These are phyloP conservation scores for Psix sp. DNA, from an alignment of 1,140 invertebrate species.

Conservation along the genomic window DNA sequence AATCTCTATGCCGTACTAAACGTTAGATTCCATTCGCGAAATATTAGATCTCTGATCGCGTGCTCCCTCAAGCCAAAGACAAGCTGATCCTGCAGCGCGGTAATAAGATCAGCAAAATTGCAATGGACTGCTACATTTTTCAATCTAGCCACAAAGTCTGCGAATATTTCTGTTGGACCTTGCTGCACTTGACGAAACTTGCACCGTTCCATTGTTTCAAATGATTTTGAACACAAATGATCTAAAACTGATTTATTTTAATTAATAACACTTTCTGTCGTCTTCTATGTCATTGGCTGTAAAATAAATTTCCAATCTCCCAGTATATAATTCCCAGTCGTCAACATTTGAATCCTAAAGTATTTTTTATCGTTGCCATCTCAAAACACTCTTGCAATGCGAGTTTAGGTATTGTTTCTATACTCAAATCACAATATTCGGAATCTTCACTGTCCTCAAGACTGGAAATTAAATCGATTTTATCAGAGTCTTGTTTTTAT, in stretches of 20 bases:
- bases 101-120: conserved; percentile 32
- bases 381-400: conserved; percentile 6
- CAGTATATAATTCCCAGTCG: conserved; percentile 37
- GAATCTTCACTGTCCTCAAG: too few species aligned
- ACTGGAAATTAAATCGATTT: not conserved
- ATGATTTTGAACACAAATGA: conserved; percentile 61
- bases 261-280: conserved; percentile 59
- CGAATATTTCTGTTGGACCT: conserved; percentile 44
- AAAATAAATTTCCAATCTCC: conserved; percentile 62
- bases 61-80: conserved; percentile 30
- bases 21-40: conserved; percentile 13
- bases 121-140: conserved; percentile 57
- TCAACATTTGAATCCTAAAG: conserved; percentile 17
- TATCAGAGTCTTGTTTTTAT: not conserved
- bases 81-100: conserved; percentile 19
- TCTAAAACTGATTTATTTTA: conserved; percentile 52
- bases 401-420: not conserved
- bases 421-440: too few species aligned
- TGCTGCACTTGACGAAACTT: conserved; percentile 60
- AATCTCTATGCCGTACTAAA: conserved; percentile 17
- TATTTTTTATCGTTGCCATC: not conserved
- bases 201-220: conserved; percentile 62
- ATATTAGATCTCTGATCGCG: conserved; percentile 16
- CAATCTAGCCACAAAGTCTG: conserved; percentile 57
- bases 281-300: conserved; percentile 57